phyloP scores from a whole-genome alignment of 2,113 vertebrate genomes.

The Dipodomys merriami region DNA sequence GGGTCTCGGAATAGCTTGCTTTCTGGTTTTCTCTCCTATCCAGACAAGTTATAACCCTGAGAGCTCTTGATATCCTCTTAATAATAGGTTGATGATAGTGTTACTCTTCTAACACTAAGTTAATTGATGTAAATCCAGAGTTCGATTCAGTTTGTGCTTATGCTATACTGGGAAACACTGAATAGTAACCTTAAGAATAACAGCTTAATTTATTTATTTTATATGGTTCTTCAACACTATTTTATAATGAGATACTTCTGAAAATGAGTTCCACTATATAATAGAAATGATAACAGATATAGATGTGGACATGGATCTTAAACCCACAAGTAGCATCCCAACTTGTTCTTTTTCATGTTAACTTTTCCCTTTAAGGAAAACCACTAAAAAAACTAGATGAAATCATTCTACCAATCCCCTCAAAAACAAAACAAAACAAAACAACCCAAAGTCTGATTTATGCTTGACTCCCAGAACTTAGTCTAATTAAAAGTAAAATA shows the following conservation, averaged over 20 bases:
- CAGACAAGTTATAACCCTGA: not conserved
- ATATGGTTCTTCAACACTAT: not conserved
- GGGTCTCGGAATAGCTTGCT: not conserved
- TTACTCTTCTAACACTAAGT: not conserved
- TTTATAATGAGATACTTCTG: not conserved
- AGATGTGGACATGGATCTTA: not conserved
- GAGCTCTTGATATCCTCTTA: not conserved
- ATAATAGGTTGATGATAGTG: not conserved
- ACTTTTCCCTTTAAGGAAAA: not conserved
- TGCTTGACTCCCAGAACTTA: not conserved
- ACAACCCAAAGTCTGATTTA: not conserved
- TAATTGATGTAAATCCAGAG: not conserved
- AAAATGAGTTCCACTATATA: not conserved
- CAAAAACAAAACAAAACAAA: not conserved
- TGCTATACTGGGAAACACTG: not conserved
- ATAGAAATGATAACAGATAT: not conserved
- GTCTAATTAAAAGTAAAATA: not conserved
- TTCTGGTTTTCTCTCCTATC: not conserved
- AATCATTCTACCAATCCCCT: not conserved
- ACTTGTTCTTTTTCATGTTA: not conserved
- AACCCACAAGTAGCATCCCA: not conserved
- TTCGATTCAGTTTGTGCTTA: not conserved
- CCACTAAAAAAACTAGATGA: not conserved
- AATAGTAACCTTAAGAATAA: slow-evolving; percentile 17
- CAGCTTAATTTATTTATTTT: not conserved